Evolutionary conservation across 2,888 invertebrate genomes (phyloP).

Genomic region (Ypsolopha scabrella): DNA sequence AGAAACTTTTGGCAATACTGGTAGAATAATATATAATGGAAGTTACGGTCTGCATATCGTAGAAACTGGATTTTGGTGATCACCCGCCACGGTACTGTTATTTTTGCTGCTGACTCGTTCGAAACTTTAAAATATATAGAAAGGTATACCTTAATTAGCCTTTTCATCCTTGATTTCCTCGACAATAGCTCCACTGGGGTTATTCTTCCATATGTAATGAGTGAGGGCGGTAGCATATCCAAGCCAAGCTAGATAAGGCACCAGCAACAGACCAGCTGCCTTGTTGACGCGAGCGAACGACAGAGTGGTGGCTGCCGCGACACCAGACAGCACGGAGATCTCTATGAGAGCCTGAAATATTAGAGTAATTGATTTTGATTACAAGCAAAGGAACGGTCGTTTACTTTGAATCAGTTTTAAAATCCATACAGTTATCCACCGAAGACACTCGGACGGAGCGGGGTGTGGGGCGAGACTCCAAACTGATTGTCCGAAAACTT

Average conservation of each 20-base stretch:
- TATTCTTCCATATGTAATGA: constrained; percentile 54
- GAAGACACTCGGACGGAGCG: not conserved
- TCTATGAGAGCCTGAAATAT: constrained; percentile 45
- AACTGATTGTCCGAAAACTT: not conserved
- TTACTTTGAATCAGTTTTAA: too few species aligned
- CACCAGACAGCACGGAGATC: constrained; percentile 40
- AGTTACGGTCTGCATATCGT: not conserved
- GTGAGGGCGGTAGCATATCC: constrained; percentile 39
- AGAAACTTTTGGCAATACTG: too few species aligned
- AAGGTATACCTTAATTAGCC: constrained; percentile 14
- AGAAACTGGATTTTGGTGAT: too few species aligned
- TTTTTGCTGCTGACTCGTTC: not conserved
- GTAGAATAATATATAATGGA: not conserved
- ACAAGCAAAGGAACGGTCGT: not conserved
- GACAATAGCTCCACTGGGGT: constrained; percentile 20
- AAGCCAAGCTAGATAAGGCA: constrained; percentile 55
- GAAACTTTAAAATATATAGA: not conserved
- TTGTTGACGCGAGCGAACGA: constrained; percentile 34
- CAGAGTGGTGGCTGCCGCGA: constrained; percentile 35
- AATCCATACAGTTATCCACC: not conserved
- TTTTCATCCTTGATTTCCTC: constrained; percentile 23
- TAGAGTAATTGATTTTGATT: not conserved
- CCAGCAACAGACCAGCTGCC: constrained; percentile 34
- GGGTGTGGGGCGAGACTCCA: too few species aligned
- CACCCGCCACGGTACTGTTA: not conserved